Evolutionary conservation across 2,797 vertebrate species (phyloP).

Genomic region (Poeciliopsis gracilis): DNA sequence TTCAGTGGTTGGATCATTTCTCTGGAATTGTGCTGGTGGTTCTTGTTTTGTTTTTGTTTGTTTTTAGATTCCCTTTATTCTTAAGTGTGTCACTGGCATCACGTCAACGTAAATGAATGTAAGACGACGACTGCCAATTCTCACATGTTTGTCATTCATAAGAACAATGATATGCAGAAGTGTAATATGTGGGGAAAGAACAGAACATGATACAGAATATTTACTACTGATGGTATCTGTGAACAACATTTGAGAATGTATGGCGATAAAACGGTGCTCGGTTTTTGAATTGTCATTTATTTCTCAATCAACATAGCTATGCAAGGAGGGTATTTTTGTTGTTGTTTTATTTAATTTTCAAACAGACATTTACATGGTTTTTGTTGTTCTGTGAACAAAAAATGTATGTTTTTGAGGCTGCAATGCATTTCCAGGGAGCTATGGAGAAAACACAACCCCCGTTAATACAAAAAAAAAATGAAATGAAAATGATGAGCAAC

Average conservation of each 20-base stretch:
- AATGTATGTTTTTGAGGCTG: neutral
- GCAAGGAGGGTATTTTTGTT: neutral
- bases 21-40: slow-evolving; percentile 41
- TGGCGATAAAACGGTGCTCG: neutral
- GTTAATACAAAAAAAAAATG: neutral
- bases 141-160: neutral
- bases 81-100: slow-evolving; percentile 33
- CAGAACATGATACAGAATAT: neutral
- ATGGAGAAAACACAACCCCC: neutral
- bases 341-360: neutral
- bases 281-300: neutral
- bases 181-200: neutral
- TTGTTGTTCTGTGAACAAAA: too few species aligned
- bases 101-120: neutral
- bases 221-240: neutral
- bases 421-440: neutral
- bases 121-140: neutral
- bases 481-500: neutral
- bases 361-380: too few species aligned
- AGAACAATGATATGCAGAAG: neutral
- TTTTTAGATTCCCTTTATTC: slow-evolving; percentile 31
- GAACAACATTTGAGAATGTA: neutral
- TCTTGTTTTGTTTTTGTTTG: neutral
- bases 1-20: slow-evolving; percentile 46
- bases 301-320: neutral